Evolutionary conservation across 2,797 vertebrate species (phyloP), one percentile per base, ranked within the genome.

Genomic region (Pangasius djambal): DNA sequence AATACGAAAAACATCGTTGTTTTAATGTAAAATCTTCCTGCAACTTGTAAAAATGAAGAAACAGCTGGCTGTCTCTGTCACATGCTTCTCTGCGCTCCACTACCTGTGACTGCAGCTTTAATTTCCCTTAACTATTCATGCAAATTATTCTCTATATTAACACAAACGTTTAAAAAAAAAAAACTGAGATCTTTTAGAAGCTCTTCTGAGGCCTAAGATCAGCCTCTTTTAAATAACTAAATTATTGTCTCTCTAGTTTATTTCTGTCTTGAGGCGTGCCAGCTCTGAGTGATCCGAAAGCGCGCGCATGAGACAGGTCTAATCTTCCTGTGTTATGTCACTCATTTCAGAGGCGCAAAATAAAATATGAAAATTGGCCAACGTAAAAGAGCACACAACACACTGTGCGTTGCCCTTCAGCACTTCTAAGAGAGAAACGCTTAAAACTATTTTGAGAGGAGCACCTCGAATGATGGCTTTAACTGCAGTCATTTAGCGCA

Each of bases 51-150:
- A 83, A 78, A 61, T 79, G 55, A 25, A 72, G 48, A n/a, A 85
- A 40, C 37, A 83, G 77, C 86, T n/a, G 28, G 9, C 63, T 86
- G 88, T 20, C 48, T 31, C 6, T 78, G 65, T 86, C 57, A 86
- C 52, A 75, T 84, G 85, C 74, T 87, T 87, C 82, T 91, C 85
- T 85, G 85, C 89, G 88, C 72, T 57, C 85, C 91, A 91, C 89
- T 89, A 91, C 86, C 75, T 48, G 55, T 75, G 50, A 18, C 65
- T 52, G 75, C 10, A 63, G 18, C 67, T 90, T 81, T 89, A 78
- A 82, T 91, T 86, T 90, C 89, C 86, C 52, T 79, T 85, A 57
- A 69, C 59, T 90, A 77, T 91, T 78, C 75, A 70, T 72, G 55
- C 84, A 57, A 75, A 40, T 72, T 15, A 28, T 75, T 34, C 22